Base-by-base conservation (phyloP, 2,888 invertebrate species). In the Muscina levida region DNA sequence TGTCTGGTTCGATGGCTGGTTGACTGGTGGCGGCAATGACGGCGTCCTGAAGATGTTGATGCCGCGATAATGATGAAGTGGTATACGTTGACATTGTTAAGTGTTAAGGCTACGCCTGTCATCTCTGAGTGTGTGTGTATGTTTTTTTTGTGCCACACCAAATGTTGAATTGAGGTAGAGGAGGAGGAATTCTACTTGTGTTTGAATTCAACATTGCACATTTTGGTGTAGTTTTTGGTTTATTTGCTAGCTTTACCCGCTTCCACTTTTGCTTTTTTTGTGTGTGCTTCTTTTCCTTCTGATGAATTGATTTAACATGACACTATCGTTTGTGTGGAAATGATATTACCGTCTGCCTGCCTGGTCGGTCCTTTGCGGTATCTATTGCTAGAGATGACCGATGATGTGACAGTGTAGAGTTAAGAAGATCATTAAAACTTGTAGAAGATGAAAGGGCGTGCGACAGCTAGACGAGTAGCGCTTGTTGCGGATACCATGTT, bases 51-150 rank as follows among this genome's bases (percentile, higher is more conserved):
- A 53, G 80, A 74, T 81, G 77, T 73, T 77, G 77, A 77, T 74
- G 80, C 67, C 71, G 71, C 71, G 77, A 81, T 81, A 81, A 81
- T 81, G 74, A 81, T 81, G 80, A 81, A 77, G 71, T 81, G 77
- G 74, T 71, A 74, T 67, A 22, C 73, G 73, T 80, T 80, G 80
- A 80, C 77, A 80, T 80, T 71, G 77, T 77, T 81, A 74, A 81
- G 80, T 74, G 77, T 81, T 77, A 81, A 81, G 80, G 77, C 80
- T 77, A 81, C 80, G 80, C 80, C 80, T 81, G 80, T 80, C 77
- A 71, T 74, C 75, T n/a, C n/a, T n/a, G n/a, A n/a, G n/a, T n/a
- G n/a, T n/a, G n/a, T n/a, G n/a, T n/a, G n/a, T 62, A 37, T 42
- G 71, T 42, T 56, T 59, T 66, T 77, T 75, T 59, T 48, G 26